Evolutionary conservation across 2,797 vertebrate species (phyloP).

Genomic region (Somateria mollissima): DNA sequence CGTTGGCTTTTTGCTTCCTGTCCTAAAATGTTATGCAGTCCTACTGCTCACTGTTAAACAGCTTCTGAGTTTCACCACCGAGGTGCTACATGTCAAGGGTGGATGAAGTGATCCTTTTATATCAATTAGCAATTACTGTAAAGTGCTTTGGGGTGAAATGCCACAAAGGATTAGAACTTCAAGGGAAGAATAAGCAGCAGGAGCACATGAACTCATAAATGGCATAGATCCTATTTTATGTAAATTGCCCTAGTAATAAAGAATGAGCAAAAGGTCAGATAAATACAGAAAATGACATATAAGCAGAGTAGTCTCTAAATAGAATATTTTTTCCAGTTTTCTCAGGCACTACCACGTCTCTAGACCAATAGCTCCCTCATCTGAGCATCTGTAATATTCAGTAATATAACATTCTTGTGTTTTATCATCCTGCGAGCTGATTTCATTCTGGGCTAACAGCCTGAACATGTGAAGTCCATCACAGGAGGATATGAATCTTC

Average conservation of each 20-base stretch:
- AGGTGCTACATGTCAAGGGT: constrained; percentile 73
- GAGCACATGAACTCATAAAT: constrained; percentile 71
- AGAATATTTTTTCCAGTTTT: constrained; percentile 50
- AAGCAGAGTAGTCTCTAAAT: constrained; percentile 51
- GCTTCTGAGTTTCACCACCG: constrained; percentile 57
- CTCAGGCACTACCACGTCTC: background rate
- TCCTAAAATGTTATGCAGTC: constrained; percentile 8
- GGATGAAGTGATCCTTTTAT: constrained; percentile 76
- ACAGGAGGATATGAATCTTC: background rate
- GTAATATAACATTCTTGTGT: background rate
- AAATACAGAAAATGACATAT: constrained; percentile 65
- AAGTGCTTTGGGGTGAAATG: constrained; percentile 79
- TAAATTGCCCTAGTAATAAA: constrained; percentile 74
- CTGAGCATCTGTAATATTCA: constrained; percentile 50
- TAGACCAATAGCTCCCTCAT: constrained; percentile 60
- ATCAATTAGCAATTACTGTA: constrained; percentile 79
- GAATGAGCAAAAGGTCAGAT: constrained; percentile 70
- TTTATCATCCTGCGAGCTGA: background rate
- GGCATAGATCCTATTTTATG: constrained; percentile 73
- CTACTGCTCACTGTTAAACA: constrained; percentile 61
- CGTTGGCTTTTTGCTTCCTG: background rate
- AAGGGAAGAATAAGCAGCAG: constrained; percentile 62
- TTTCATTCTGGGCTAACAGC: background rate
- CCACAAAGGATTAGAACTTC: constrained; percentile 73
- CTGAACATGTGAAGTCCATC: background rate